A percentile compares a stretch with the other conserved stretches of the same genome.
Conservation (phyloP, 2,888 invertebrate species). For the Rhingia rostrata region DNA sequence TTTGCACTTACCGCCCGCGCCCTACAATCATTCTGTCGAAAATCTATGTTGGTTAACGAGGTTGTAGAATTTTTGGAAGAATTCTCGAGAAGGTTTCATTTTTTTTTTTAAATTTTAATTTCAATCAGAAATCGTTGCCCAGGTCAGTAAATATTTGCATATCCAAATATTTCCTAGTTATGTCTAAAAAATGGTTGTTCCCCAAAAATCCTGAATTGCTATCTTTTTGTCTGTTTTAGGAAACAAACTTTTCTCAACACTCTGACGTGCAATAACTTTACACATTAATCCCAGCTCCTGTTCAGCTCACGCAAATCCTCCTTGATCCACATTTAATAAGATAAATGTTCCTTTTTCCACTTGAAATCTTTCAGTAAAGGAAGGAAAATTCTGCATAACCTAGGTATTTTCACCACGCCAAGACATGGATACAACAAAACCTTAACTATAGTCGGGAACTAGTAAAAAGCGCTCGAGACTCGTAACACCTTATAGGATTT, state of each 20-base stretch:
- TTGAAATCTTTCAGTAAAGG: background rate
- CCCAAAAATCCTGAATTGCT: too few species aligned
- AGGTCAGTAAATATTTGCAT: too few species aligned
- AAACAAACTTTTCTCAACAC: conserved; percentile 17
- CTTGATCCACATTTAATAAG: conserved; percentile 56
- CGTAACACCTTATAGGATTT: conserved; percentile 4
- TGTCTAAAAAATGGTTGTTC: too few species aligned
- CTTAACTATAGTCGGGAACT: conserved; percentile 2
- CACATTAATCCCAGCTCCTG: background rate
- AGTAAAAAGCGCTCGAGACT: conserved; percentile 15
- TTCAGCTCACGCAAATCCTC: background rate
- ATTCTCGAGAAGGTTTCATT: too few species aligned
- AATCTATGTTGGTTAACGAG: too few species aligned
- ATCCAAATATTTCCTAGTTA: too few species aligned
- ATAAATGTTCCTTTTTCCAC: conserved; percentile 51
- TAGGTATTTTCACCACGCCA: background rate
- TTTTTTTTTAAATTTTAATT: too few species aligned
- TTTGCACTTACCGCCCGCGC: too few species aligned
- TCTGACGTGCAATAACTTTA: conserved; percentile 48
- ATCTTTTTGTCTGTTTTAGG: too few species aligned
- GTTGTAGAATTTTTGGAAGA: too few species aligned
- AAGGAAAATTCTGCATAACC: background rate
- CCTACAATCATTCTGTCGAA: too few species aligned
- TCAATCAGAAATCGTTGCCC: too few species aligned
- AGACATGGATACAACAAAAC: background rate